Base-by-base conservation (phyloP, 2,888 invertebrate genomes). In the Pharmacophagus antenor region DNA sequence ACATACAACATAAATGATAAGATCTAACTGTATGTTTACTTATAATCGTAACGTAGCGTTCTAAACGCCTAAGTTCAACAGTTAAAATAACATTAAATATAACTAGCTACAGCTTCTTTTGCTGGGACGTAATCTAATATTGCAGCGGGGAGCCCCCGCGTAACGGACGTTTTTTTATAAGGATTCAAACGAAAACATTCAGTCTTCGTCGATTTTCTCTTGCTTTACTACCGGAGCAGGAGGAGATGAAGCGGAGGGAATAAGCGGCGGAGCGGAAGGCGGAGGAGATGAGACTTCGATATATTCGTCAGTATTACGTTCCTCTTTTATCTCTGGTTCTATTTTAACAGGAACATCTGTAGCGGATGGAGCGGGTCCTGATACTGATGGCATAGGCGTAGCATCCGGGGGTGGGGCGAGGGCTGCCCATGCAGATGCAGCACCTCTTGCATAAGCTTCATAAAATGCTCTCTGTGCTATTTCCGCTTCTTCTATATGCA, bases 401-500 rank as follows among this genome's bases (percentile, higher is more conserved):
- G 67, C 61, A 4, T 76, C 69, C 17, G 83, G 84, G 0, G 82
- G 76, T 0, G 88, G 86, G 0, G 83, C 86, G 10, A 87, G 67
- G 5, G 88, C 88, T 0, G 88, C 88, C 88, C 88, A 88, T 3
- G 89, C 89, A 0, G 83, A 74, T 0, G 86, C 89, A 4, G 90
- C 90, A 0, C 88, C 88, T 27, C 90, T 75, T 0, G 90, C 88
- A 53, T 88, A 89, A 1, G 90, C 89, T 56, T 89, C 88, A 53
- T 89, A 90, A 60, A 90, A 90, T 12, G 87, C 90, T 59, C 90
- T 76, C 63, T 89, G 90, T 2, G 90, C 88, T 54, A 91, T 79
- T 68, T 90, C 89, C 0, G 88, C 89, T 64, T 93, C 93, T 64
- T 91, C 91, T 3, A 91, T 70, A 66, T 93, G 93, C 15, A 92